A percentile compares a stretch with the other conserved stretches of the same genome.
Evolutionary conservation across 2,797 vertebrate genomes (phyloP).

Genomic region (Notolepis coatsorum): DNA sequence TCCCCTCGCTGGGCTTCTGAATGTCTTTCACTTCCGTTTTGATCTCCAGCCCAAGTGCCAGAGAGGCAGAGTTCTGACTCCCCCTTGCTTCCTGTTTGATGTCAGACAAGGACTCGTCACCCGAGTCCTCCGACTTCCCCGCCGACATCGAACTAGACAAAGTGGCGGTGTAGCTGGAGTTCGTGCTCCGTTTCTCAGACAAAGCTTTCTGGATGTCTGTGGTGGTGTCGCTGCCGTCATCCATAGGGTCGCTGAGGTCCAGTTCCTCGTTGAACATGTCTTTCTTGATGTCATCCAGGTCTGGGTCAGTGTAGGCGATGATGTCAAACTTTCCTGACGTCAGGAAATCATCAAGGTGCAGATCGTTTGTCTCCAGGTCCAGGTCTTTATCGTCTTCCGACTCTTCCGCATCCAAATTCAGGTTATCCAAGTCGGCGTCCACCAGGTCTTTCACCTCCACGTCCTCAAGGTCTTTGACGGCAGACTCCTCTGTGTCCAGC

Average conservation of each 20-base stretch:
- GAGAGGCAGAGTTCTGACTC: constrained; percentile 58
- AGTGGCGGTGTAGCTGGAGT: constrained; percentile 49
- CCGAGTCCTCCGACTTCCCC: constrained; percentile 79
- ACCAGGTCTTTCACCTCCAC: constrained; percentile 98
- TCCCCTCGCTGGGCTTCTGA: constrained; percentile 67
- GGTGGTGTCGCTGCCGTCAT: constrained; percentile 84
- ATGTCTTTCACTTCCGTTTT: constrained; percentile 83
- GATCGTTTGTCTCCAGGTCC: constrained; percentile 96
- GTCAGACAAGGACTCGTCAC: constrained; percentile 75
- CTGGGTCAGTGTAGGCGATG: constrained; percentile 97
- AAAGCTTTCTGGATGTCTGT: constrained; percentile 71
- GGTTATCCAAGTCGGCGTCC: constrained; percentile 96
- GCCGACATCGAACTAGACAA: constrained; percentile 69
- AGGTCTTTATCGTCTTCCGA: constrained; percentile 97
- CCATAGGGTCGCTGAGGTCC: constrained; percentile 93
- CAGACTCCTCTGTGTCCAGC: constrained; percentile 92
- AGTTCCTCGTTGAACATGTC: constrained; percentile 96
- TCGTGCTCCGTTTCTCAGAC: constrained; percentile 63
- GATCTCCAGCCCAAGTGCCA: constrained; percentile 70
- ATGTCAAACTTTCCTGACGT: constrained; percentile 97
- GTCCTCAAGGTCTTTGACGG: constrained; percentile 97
- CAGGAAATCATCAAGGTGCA: constrained; percentile 96
- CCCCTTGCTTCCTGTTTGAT: constrained; percentile 77
- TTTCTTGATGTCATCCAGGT: constrained; percentile 95
- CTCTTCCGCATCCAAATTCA: constrained; percentile 96